These are phyloP conservation scores for Gasterosteus aculeatus DNA, from an alignment of 2,113 vertebrate genomes.

Conservation along the genomic window DNA sequence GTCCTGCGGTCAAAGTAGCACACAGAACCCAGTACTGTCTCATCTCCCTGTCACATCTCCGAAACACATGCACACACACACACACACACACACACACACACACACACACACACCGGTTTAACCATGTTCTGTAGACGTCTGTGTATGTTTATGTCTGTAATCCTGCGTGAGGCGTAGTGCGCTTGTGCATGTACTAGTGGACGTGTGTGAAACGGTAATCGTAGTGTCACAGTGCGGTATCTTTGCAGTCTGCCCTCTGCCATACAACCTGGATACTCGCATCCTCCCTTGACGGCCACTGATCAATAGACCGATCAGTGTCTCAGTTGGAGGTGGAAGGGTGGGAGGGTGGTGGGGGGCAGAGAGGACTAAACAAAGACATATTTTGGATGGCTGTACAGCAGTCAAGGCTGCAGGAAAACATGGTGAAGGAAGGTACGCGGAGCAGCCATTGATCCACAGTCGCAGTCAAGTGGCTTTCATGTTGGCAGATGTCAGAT, in stretches of 20 bases:
- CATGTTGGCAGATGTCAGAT: conserved; percentile 80
- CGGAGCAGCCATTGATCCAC: conserved; percentile 63
- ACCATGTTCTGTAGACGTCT: conserved; percentile 55
- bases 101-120: conserved; percentile 38
- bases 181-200: background rate
- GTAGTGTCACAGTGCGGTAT: background rate
- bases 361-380: conserved; percentile 47
- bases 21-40: conserved; percentile 65
- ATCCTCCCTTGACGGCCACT: conserved; percentile 34
- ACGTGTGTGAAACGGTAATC: conserved; percentile 26
- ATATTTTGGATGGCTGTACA: conserved; percentile 35
- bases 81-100: conserved; percentile 13
- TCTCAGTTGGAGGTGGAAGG: background rate
- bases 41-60: conserved; percentile 60
- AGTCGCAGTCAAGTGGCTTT: conserved; percentile 73
- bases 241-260: conserved; percentile 39
- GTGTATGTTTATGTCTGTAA: conserved; percentile 54
- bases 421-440: conserved; percentile 21
- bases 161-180: conserved; percentile 41
- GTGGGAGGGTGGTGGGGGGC: background rate
- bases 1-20: conserved; percentile 60
- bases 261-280: conserved; percentile 35
- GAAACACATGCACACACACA: conserved; percentile 36
- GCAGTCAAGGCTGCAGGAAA: conserved; percentile 52
- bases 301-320: conserved; percentile 70